Evolutionary conservation across 2,113 vertebrate genomes (phyloP).

Genomic region (Melanocharis versteri): DNA sequence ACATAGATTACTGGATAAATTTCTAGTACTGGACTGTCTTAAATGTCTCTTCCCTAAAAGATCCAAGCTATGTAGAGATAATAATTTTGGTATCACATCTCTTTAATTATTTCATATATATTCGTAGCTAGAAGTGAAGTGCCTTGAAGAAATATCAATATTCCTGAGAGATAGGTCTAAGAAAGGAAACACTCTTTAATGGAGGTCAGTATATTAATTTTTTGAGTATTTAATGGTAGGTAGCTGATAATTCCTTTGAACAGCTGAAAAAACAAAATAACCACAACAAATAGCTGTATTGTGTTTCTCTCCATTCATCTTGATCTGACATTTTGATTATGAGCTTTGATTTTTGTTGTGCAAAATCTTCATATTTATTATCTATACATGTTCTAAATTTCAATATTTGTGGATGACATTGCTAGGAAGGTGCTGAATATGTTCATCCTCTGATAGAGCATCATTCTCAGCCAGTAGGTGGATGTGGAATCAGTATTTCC

Average conservation of each 20-base stretch:
- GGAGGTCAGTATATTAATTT: not conserved
- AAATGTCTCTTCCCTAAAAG: not conserved
- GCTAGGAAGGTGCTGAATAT: not conserved
- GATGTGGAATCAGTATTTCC: not conserved
- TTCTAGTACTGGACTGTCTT: not conserved
- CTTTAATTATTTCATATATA: not conserved
- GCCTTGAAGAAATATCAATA: not conserved
- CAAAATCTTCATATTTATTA: not conserved
- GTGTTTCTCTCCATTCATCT: not conserved
- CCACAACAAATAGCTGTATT: not conserved
- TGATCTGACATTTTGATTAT: not conserved
- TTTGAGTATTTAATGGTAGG: not conserved
- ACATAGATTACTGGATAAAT: not conserved
- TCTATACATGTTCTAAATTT: not conserved
- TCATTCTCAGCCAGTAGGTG: not conserved
- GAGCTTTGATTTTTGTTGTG: not conserved
- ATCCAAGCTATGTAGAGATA: not conserved
- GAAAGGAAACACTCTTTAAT: not conserved
- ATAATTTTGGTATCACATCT: not conserved
- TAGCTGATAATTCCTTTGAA: not conserved
- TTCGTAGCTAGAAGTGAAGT: not conserved
- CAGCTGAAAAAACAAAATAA: not conserved
- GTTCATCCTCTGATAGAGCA: not conserved
- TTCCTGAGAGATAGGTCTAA: not conserved
- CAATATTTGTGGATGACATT: not conserved